Conservation (phyloP, 1,140 invertebrate species). For the Caerostris extrusa region DNA sequence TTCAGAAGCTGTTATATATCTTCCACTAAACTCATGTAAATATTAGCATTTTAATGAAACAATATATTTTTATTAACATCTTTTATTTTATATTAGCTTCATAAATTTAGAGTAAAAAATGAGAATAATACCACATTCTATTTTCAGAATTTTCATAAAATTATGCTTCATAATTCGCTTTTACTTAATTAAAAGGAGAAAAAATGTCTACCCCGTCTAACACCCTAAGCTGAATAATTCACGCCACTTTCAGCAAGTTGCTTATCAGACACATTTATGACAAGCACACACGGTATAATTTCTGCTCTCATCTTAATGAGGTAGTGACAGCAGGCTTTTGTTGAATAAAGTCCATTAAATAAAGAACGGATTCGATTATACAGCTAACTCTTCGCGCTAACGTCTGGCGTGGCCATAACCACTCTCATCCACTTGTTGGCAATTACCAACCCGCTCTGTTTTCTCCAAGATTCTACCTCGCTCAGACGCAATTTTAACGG, state of each 20-base stretch:
- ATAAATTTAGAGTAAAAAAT: no score
- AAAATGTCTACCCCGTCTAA: no score
- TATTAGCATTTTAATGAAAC: no score
- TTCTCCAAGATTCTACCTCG: background rate
- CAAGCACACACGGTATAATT: background rate
- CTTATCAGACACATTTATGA: conserved; percentile 4
- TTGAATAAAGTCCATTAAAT: conserved; percentile 12
- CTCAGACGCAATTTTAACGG: conserved; percentile 37
- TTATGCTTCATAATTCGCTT: no score
- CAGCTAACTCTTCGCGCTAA: background rate
- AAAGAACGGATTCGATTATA: conserved; percentile 31
- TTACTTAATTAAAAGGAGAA: no score
- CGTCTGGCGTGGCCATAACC: background rate
- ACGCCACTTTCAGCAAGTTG: background rate
- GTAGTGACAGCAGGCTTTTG: background rate
- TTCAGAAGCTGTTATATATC: no score
- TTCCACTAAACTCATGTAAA: no score
- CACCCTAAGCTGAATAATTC: background rate
- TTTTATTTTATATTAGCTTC: no score
- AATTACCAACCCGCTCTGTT: conserved; percentile 15
- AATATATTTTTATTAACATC: no score
- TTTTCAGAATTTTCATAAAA: no score
- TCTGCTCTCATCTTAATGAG: conserved; percentile 5
- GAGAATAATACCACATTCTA: no score
- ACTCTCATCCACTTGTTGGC: conserved; percentile 15